phyloP scores from a whole-genome alignment of 2,888 invertebrate species.

The Chalcis sispes region DNA sequence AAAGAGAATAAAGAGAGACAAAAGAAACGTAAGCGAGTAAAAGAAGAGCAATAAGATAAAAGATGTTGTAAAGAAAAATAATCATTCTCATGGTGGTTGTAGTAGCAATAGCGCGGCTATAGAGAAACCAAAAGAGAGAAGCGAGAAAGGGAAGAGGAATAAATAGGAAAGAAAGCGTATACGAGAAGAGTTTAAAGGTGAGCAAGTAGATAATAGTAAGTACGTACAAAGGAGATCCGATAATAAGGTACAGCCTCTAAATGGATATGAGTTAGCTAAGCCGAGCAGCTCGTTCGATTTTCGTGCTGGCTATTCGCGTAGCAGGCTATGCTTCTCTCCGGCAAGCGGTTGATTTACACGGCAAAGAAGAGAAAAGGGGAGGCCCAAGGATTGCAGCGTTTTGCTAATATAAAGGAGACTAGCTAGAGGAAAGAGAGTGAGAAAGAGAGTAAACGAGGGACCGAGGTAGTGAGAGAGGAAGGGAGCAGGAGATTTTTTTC shows the following conservation, averaged over 20 bases:
- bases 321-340: not conserved
- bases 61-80: constrained; percentile 26
- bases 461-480: too few species aligned
- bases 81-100: not conserved
- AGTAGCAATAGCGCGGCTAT: not conserved
- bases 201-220: not conserved
- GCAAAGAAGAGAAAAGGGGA: too few species aligned
- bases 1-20: constrained; percentile 38
- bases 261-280: constrained; percentile 13
- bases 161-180: not conserved
- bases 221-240: not conserved
- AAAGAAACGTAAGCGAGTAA: constrained; percentile 20
- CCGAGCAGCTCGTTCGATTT: constrained; percentile 3
- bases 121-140: not conserved
- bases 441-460: too few species aligned
- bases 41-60: constrained; percentile 26
- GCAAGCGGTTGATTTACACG: constrained; percentile 48
- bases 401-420: too few species aligned
- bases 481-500: constrained; percentile 50
- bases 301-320: not conserved
- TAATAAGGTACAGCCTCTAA: constrained; percentile 21
- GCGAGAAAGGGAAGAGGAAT: not conserved
- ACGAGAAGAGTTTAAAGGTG: not conserved
- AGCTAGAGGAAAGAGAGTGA: not conserved
- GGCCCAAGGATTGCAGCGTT: too few species aligned